phyloP scores from a whole-genome alignment of 2,113 vertebrate genomes.

The Salvelinus sp. region DNA sequence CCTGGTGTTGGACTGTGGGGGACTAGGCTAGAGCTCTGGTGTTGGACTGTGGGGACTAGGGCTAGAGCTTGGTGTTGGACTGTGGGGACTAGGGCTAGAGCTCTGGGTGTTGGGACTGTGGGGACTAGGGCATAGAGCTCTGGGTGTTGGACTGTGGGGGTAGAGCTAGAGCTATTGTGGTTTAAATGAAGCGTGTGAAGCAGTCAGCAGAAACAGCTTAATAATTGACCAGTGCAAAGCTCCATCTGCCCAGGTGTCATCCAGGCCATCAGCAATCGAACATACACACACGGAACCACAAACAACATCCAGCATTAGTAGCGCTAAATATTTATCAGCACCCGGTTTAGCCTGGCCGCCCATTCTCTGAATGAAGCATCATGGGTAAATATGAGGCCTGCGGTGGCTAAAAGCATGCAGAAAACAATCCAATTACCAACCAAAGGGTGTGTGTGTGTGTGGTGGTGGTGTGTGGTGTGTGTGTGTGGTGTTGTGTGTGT shows the following conservation, averaged over 20 bases:
- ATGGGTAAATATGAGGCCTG: slow-evolving; percentile 55
- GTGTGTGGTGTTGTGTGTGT: not conserved
- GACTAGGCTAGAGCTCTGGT: too few species aligned
- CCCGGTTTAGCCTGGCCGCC: slow-evolving; percentile 54
- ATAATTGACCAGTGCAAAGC: slow-evolving; percentile 83
- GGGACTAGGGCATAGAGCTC: too few species aligned
- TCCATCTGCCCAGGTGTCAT: slow-evolving; percentile 74
- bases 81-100: too few species aligned
- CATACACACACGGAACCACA: too few species aligned
- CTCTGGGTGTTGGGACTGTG: slow-evolving; percentile 21
- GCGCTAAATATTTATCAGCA: slow-evolving; percentile 80
- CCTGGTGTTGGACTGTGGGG: not conserved
- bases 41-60: too few species aligned
- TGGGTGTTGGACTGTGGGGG: too few species aligned
- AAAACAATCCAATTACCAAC: slow-evolving; percentile 18
- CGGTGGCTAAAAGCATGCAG: slow-evolving; percentile 40
- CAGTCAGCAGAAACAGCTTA: slow-evolving; percentile 71
- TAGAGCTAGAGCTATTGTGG: slow-evolving; percentile 20
- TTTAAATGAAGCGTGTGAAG: slow-evolving; percentile 58
- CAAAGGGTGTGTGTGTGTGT: not conserved
- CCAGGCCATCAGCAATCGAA: slow-evolving; percentile 13
- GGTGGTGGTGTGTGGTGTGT: slow-evolving; percentile 4
- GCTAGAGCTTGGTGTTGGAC: too few species aligned
- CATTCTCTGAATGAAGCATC: slow-evolving; percentile 40
- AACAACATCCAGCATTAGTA: slow-evolving; percentile 63